These are phyloP conservation scores for Holcopasites calliopsidis DNA, from an alignment of 1,140 invertebrate genomes.

Conservation along the genomic window DNA sequence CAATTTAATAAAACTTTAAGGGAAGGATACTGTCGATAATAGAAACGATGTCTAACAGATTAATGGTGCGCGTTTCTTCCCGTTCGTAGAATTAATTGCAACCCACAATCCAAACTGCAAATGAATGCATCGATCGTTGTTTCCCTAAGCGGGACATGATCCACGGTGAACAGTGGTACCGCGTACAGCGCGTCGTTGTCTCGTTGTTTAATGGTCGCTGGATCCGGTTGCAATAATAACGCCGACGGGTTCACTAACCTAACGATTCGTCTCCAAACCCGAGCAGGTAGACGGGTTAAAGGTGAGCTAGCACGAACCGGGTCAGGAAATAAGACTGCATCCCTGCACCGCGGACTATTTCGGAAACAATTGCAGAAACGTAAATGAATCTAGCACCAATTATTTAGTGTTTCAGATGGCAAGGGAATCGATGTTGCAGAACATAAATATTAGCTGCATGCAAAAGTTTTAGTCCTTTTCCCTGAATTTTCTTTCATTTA, in stretches of 20 bases:
- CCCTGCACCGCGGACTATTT: background rate
- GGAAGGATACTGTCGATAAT: too few relatives aligned
- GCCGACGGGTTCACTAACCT: conserved; percentile 48
- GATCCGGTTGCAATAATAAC: conserved; percentile 51
- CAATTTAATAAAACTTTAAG: too few relatives aligned
- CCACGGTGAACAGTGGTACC: conserved; percentile 28
- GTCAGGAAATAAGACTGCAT: background rate
- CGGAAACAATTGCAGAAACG: too few relatives aligned
- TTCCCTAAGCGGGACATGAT: conserved; percentile 32
- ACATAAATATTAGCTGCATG: too few relatives aligned
- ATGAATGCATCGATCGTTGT: conserved; percentile 41
- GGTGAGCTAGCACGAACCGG: conserved; percentile 28
- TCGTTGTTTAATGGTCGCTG: conserved; percentile 52
- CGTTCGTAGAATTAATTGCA: conserved; percentile 41
- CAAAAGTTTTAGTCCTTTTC: too few relatives aligned
- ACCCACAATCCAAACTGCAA: conserved; percentile 16
- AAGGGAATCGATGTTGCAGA: too few relatives aligned
- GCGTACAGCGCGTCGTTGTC: conserved; percentile 37
- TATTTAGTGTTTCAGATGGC: too few relatives aligned
- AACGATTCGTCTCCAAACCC: conserved; percentile 43
- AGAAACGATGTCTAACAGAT: too few relatives aligned
- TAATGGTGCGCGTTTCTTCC: too few relatives aligned
- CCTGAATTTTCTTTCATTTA: too few relatives aligned
- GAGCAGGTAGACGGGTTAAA: conserved; percentile 40
- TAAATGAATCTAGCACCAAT: too few relatives aligned